Base-by-base conservation (phyloP, 2,888 invertebrate species). In the Euproctis similis region DNA sequence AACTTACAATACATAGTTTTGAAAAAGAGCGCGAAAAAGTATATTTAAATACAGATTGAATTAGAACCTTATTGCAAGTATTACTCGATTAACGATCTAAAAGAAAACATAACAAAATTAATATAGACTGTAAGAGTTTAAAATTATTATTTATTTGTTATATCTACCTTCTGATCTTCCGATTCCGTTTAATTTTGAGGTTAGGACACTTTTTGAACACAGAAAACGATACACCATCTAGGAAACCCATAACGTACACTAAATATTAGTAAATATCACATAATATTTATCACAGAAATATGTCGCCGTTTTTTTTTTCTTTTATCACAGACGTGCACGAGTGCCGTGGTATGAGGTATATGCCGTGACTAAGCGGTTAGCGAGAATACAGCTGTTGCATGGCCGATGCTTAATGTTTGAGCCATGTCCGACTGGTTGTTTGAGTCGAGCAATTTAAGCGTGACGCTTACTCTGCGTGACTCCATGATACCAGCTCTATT, bases 181-280 rank as follows among this genome's bases (percentile, higher is more conserved):
- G 56, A 44, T 51, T 72, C 47, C 62, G 58, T 44, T 65, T 74
- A 7, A 73, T 29, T 50, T 67, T 74, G 17, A 80, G 54, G 42
- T 67, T 75, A 0, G 81, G 80, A 29, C 81, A 81, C 63, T 68
- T 78, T 64, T 74, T 81, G 44, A 80, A 78, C 53, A 81, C 64
- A 14, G 81, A 73, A 34, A 78, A 75, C 12, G 81, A 68, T 22
- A 77, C 58, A 42, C 62, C 59, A 31, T 60, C 57, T 20, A 81
- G 42, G 30, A 80, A 77, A 10, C 78, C 78, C 78, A 80, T 80
- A 32, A 30, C 56, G 39, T 45, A 47, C 39, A 41, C n/a, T n/a
- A n/a, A n/a, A n/a, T n/a, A n/a, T n/a, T n/a, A n/a, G n/a, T n/a
- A n/a, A n/a, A n/a, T 33, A 45, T 48, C 64, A 68, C 73, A 63